A percentile compares a stretch with the other conserved stretches of the same genome.
These are phyloP conservation scores for Cecidostiba fungosa DNA, from an alignment of 2,888 invertebrate genomes.

Conservation along the genomic window DNA sequence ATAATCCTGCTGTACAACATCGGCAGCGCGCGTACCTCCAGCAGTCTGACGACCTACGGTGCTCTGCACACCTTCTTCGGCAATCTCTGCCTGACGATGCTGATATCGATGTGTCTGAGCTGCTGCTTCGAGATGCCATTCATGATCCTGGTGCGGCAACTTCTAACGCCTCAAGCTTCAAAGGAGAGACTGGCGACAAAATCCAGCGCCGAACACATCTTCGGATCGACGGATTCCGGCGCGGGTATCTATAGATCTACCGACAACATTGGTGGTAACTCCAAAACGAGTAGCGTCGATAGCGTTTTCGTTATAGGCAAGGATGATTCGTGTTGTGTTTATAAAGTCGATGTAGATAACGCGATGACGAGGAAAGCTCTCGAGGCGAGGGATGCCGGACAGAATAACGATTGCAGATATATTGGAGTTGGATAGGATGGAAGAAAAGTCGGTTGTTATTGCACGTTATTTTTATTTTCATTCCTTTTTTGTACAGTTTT, in stretches of 20 bases:
- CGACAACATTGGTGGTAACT: conserved; percentile 65
- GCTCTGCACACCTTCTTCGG: conserved; percentile 73
- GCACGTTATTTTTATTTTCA: too few relatives aligned
- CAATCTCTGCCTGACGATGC: conserved; percentile 71
- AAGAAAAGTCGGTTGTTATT: neutral
- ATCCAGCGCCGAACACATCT: conserved; percentile 53
- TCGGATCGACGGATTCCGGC: conserved; percentile 65
- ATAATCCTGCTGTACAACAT: conserved; percentile 71
- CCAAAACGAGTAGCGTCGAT: conserved; percentile 62
- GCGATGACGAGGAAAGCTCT: neutral
- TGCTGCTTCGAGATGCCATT: conserved; percentile 76
- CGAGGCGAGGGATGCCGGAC: neutral
- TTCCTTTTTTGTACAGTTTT: neutral
- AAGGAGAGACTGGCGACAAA: conserved; percentile 14
- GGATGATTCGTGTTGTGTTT: conserved; percentile 14
- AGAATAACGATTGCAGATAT: neutral
- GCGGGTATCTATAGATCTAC: conserved; percentile 68
- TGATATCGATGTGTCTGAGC: conserved; percentile 69
- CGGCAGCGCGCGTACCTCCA: conserved; percentile 70
- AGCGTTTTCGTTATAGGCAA: conserved; percentile 54
- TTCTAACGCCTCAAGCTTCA: conserved; percentile 14
- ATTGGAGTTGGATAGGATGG: neutral
- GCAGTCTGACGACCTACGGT: conserved; percentile 67
- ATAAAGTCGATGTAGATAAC: conserved; percentile 36
- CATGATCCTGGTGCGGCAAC: conserved; percentile 67